These are phyloP conservation scores for Typhlomys cinereus DNA, from an alignment of 2,113 vertebrate genomes.

Conservation along the genomic window DNA sequence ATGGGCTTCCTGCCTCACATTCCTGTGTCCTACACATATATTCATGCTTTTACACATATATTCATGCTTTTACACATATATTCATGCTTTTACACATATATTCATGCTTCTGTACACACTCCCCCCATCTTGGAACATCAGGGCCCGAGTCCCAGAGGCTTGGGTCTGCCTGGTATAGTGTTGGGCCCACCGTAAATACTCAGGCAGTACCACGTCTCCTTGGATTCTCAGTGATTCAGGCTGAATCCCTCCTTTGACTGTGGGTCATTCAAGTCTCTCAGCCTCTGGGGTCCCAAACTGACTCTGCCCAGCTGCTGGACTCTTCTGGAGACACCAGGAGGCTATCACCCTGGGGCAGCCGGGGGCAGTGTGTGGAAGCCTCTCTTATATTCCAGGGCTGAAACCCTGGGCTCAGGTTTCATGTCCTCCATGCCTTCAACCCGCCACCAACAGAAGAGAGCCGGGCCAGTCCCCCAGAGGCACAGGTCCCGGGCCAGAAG, in stretches of 20 bases:
- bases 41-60: no score
- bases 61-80: no score
- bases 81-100: neutral
- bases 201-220: neutral
- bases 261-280: neutral
- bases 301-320: rapidly evolving
- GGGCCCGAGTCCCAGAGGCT: rapidly evolving
- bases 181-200: neutral
- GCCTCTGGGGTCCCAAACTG: neutral
- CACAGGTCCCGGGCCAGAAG: slow-evolving; percentile 23
- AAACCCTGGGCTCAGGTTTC: neutral
- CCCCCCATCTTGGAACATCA: neutral
- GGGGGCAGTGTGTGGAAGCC: rapidly evolving
- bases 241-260: neutral
- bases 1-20: neutral
- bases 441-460: neutral
- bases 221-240: neutral
- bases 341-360: neutral
- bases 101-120: neutral
- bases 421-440: neutral
- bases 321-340: neutral
- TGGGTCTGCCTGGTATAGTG: neutral
- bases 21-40: neutral
- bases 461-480: slow-evolving; percentile 51
- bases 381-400: neutral